phyloP scores from a whole-genome alignment of 2,113 vertebrate species.

The Callochromis pleurospilus region DNA sequence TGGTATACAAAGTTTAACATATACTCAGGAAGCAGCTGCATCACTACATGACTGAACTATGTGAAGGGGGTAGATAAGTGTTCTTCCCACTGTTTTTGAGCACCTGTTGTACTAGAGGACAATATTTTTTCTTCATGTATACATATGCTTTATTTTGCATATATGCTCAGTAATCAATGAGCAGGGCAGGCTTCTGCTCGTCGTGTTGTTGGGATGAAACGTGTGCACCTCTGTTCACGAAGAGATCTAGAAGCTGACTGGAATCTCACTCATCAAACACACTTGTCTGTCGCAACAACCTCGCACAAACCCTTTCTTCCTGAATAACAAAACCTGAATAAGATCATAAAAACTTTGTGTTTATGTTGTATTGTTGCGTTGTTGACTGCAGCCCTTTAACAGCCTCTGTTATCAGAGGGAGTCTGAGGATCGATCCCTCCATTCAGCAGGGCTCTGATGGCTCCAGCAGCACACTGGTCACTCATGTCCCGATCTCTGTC shows the following conservation, averaged over 20 bases:
- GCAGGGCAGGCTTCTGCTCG: neutral
- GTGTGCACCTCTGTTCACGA: neutral
- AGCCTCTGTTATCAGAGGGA: neutral
- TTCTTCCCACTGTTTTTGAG: neutral
- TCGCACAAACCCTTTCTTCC: neutral
- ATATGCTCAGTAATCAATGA: neutral
- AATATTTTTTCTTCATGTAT: neutral
- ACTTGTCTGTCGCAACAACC: neutral
- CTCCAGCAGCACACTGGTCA: neutral
- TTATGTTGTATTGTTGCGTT: neutral
- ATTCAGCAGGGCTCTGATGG: neutral
- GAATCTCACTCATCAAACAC: neutral
- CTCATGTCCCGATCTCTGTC: neutral
- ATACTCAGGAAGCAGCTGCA: neutral
- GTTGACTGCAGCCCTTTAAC: neutral
- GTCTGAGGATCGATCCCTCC: neutral
- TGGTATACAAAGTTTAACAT: neutral
- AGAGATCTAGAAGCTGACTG: neutral
- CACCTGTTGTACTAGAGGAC: neutral
- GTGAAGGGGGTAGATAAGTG: neutral
- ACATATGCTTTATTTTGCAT: neutral
- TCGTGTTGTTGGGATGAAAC: neutral
- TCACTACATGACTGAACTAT: neutral
- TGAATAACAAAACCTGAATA: neutral
- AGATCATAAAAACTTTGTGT: neutral